Conservation (phyloP, 1,140 invertebrate species). For the Drosophila murphyi region DNA sequence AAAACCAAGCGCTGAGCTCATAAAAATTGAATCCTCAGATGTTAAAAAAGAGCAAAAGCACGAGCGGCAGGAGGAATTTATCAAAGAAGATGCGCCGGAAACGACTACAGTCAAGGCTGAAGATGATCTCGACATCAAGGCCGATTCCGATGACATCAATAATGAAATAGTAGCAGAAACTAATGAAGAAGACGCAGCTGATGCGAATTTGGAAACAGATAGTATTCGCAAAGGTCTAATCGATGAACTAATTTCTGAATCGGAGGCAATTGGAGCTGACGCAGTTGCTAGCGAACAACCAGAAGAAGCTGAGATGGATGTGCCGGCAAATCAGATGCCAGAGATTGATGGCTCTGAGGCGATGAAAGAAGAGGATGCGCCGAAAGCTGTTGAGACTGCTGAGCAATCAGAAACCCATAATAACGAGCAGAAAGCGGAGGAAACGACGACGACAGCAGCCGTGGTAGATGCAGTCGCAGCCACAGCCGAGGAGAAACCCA, state of each 20-base stretch:
- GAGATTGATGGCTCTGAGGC: constrained; percentile 12
- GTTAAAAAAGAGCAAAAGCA: constrained; percentile 27
- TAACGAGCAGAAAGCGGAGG: constrained; percentile 23
- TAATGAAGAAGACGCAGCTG: constrained; percentile 26
- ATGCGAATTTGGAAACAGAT: constrained; percentile 58
- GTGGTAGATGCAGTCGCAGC: neutral
- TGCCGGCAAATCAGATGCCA: constrained; percentile 24
- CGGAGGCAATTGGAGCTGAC: constrained; percentile 38
- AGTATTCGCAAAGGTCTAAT: constrained; percentile 64
- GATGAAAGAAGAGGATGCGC: constrained; percentile 15
- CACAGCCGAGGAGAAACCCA: constrained; percentile 36
- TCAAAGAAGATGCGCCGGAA: constrained; percentile 47
- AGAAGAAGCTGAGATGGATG: constrained; percentile 17
- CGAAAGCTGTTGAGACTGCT: constrained; percentile 8
- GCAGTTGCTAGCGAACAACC: constrained; percentile 5
- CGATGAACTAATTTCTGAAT: constrained; percentile 67
- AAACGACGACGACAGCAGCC: constrained; percentile 13
- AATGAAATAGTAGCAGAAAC: neutral
- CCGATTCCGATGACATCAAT: neutral
- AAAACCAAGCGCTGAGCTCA: neutral
- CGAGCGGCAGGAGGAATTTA: constrained; percentile 57
- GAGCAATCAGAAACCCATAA: constrained; percentile 15
- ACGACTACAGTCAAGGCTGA: constrained; percentile 1
- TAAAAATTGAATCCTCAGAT: constrained; percentile 2
- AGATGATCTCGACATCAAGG: neutral